Conservation (phyloP, 2,113 vertebrate genomes). For the Monarcha castaneiventris region DNA sequence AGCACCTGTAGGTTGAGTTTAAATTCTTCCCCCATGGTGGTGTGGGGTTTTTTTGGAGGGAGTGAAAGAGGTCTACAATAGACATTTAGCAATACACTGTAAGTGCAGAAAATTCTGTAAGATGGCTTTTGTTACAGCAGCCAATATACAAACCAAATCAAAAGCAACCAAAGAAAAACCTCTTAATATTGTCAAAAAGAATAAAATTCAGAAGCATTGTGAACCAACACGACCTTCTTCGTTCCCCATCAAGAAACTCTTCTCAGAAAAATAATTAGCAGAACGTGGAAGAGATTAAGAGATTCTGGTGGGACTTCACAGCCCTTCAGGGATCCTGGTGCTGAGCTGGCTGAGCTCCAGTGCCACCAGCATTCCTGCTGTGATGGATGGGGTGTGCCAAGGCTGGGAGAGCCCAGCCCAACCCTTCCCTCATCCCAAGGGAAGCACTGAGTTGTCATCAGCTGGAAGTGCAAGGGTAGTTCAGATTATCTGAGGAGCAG, state of each 20-base stretch:
- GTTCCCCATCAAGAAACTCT: not conserved
- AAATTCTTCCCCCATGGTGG: not conserved
- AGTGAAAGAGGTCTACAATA: not conserved
- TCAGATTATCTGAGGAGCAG: not conserved
- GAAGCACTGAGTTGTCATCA: not conserved
- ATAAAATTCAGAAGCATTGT: not conserved
- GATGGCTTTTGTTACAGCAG: not conserved
- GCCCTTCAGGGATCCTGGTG: not conserved
- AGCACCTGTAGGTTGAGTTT: not conserved
- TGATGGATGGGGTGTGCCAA: not conserved
- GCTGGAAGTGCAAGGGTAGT: not conserved
- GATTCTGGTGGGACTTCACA: not conserved
- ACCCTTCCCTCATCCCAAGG: not conserved
- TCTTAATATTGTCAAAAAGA: not conserved
- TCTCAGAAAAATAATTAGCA: not conserved
- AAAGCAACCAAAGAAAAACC: not conserved
- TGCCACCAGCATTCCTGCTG: not conserved
- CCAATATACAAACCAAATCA: not conserved
- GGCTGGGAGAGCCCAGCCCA: not conserved
- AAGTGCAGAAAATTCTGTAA: not conserved
- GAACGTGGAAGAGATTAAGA: not conserved
- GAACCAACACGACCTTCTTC: not conserved
- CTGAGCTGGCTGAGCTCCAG: not conserved
- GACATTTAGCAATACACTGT: not conserved
- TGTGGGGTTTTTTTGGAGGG: not conserved